Conservation (phyloP, 2,797 vertebrate species). For the Labeo calbasu region DNA sequence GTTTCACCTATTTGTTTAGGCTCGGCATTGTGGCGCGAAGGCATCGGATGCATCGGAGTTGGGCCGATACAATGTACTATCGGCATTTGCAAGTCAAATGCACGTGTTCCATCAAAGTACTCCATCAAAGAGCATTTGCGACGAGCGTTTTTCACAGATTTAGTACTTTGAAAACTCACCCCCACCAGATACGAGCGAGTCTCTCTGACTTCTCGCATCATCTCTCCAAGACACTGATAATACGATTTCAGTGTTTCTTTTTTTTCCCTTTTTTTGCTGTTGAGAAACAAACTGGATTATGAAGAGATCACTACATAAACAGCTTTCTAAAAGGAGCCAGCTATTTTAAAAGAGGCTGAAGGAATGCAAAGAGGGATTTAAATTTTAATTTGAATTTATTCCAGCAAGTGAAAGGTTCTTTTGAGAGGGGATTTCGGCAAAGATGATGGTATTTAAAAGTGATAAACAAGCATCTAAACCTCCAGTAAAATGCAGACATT, state of each 20-base stretch:
- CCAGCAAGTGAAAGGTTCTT: slow-evolving; percentile 91
- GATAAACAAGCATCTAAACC: slow-evolving; percentile 90
- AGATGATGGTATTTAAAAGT: slow-evolving; percentile 91
- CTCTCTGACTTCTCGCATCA: slow-evolving; percentile 86
- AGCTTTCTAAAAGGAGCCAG: slow-evolving; percentile 90
- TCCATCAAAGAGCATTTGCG: slow-evolving; percentile 75
- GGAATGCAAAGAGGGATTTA: slow-evolving; percentile 91
- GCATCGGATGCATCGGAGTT: slow-evolving; percentile 68
- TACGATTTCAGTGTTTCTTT: slow-evolving; percentile 83
- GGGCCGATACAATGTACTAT: slow-evolving; percentile 69
- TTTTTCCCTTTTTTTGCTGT: slow-evolving; percentile 78
- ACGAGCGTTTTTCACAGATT: slow-evolving; percentile 70
- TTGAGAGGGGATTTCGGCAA: slow-evolving; percentile 88
- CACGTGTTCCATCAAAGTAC: slow-evolving; percentile 70
- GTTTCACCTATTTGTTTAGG: slow-evolving; percentile 56
- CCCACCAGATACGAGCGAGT: slow-evolving; percentile 77
- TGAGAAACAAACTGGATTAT: slow-evolving; percentile 92
- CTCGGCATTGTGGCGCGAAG: slow-evolving; percentile 67
- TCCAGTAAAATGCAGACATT: slow-evolving; percentile 77
- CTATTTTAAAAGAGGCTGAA: slow-evolving; percentile 90
- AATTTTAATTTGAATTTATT: slow-evolving; percentile 93
- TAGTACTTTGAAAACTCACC: slow-evolving; percentile 81
- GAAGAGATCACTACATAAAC: slow-evolving; percentile 90
- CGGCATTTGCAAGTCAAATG: slow-evolving; percentile 81
- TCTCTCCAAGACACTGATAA: slow-evolving; percentile 88